Evolutionary conservation across 2,113 vertebrate species (phyloP).

Genomic region (Erythrocercus mccallii): DNA sequence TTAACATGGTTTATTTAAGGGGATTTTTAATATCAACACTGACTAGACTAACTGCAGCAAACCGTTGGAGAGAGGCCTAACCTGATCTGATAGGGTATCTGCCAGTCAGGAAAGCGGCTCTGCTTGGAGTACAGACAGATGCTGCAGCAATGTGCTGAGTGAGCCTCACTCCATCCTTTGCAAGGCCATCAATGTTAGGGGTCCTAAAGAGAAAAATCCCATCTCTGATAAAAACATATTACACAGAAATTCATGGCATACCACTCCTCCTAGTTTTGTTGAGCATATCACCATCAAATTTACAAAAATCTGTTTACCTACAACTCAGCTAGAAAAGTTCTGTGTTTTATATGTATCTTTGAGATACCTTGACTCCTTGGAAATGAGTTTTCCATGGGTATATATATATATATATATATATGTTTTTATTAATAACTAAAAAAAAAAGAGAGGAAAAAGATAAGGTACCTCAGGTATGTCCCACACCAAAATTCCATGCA

Average conservation of each 20-base stretch:
- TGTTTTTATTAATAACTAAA: neutral
- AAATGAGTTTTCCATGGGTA: neutral
- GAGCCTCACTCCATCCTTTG: slow-evolving; percentile 79
- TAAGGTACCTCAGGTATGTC: neutral
- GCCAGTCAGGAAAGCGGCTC: slow-evolving; percentile 85
- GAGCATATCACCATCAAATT: neutral
- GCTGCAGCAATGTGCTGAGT: slow-evolving; percentile 86
- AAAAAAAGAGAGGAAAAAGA: fast-evolving
- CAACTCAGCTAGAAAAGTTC: neutral
- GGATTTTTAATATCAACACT: neutral
- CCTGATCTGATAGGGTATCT: slow-evolving; percentile 86
- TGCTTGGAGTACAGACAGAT: slow-evolving; percentile 81
- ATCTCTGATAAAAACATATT: neutral
- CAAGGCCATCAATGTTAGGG: slow-evolving; percentile 80
- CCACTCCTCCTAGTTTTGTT: fast-evolving
- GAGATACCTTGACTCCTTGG: neutral
- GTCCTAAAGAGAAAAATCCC: slow-evolving; percentile 70
- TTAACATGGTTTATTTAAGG: neutral
- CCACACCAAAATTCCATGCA: neutral
- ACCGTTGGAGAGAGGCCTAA: neutral
- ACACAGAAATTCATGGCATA: neutral
- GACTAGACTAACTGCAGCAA: slow-evolving; percentile 4
- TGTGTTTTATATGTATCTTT: neutral
- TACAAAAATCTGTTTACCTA: neutral
- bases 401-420: neutral